These are phyloP conservation scores for Gastracanthus pulcherrimus DNA, from an alignment of 2,888 invertebrate species.

Conservation along the genomic window DNA sequence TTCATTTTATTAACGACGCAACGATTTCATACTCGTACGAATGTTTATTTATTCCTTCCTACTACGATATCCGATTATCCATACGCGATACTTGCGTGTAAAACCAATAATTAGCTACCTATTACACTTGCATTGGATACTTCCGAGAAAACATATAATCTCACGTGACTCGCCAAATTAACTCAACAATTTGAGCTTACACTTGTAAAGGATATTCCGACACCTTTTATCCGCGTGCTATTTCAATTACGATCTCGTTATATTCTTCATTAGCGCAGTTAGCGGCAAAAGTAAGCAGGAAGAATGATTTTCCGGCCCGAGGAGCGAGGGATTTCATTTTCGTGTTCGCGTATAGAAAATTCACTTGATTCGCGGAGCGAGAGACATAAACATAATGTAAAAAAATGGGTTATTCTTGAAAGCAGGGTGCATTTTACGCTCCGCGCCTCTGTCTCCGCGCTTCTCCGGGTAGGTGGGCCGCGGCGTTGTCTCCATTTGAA, in stretches of 20 bases:
- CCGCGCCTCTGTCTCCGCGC: neutral
- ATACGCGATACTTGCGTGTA: neutral
- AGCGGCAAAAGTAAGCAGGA: neutral
- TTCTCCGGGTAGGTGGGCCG: neutral
- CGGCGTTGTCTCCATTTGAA: neutral
- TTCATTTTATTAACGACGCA: conserved; percentile 50
- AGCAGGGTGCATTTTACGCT: neutral
- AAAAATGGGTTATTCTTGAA: neutral
- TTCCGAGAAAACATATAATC: conserved; percentile 26
- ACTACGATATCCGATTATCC: neutral
- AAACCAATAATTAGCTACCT: neutral
- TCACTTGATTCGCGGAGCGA: neutral
- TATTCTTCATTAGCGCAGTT: neutral
- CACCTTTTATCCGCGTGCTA: conserved; percentile 6
- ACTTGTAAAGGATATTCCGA: neutral
- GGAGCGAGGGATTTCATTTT: neutral
- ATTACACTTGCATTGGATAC: neutral
- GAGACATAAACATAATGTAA: neutral
- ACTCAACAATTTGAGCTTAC: neutral
- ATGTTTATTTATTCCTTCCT: neutral
- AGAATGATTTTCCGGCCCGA: too few relatives aligned
- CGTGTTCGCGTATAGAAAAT: too few relatives aligned
- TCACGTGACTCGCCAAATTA: conserved; percentile 27
- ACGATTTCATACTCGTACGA: conserved; percentile 4
- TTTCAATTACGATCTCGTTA: conserved; percentile 3